Conservation (phyloP, 2,888 invertebrate species). For the Ryuthela nishihirai region DNA sequence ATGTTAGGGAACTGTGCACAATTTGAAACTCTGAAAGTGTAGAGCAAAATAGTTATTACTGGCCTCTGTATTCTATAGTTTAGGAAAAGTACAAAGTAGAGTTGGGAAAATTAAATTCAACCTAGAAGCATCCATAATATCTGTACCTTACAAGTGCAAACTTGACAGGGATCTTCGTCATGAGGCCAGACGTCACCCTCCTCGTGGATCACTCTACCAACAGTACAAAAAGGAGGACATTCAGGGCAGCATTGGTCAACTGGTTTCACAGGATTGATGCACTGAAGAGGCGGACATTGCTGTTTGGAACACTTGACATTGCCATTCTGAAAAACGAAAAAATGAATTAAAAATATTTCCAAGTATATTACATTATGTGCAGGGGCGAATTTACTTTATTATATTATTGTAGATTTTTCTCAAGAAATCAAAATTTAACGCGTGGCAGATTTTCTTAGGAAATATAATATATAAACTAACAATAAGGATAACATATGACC, state of each 20-base stretch:
- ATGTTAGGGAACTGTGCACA: no score
- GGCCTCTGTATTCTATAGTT: no score
- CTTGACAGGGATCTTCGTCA: slow-evolving; percentile 8
- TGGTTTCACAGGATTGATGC: slow-evolving; percentile 3
- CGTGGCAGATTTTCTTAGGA: no score
- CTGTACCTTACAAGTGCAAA: slow-evolving; percentile 23
- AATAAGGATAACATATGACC: no score
- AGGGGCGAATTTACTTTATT: no score
- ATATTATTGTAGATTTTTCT: no score
- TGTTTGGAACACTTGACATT: slow-evolving; percentile 19
- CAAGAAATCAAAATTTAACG: no score
- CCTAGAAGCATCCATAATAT: background rate
- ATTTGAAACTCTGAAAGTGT: no score
- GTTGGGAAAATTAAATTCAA: no score
- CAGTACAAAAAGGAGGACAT: slow-evolving; percentile 19
- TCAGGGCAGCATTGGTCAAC: slow-evolving; percentile 18
- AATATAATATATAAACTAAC: no score
- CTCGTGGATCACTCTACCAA: slow-evolving; percentile 5
- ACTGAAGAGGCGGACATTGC: slow-evolving; percentile 14
- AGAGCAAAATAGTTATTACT: no score
- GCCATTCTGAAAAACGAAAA: slow-evolving; percentile 21
- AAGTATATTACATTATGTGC: background rate
- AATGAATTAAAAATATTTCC: background rate
- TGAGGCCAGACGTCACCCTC: slow-evolving; percentile 30
- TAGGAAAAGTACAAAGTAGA: no score